phyloP scores from a whole-genome alignment of 2,888 invertebrate species.

The Operophtera brumata region DNA sequence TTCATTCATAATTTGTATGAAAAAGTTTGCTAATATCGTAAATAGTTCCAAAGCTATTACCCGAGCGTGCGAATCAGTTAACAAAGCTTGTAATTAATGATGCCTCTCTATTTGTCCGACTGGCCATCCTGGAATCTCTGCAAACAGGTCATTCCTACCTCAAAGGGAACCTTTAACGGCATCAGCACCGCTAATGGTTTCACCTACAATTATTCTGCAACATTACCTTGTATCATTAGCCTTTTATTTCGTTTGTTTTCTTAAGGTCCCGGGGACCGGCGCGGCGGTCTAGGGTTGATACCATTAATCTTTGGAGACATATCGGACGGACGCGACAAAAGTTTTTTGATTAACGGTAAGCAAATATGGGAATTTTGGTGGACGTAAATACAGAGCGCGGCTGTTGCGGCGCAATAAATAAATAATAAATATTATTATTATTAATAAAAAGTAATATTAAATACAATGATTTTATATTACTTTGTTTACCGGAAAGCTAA shows the following conservation, averaged over 20 bases:
- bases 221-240: conserved; percentile 72
- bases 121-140: conserved; percentile 50
- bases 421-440: too few species aligned
- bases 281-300: conserved; percentile 56
- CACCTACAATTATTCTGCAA: conserved; percentile 66
- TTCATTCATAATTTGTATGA: conserved; percentile 3
- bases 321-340: conserved; percentile 63
- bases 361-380: conserved; percentile 64
- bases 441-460: too few species aligned
- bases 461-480: too few species aligned
- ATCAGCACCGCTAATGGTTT: conserved; percentile 58
- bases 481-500: too few species aligned
- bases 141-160: conserved; percentile 68
- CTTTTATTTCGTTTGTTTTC: conserved; percentile 69
- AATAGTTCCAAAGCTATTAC: conserved; percentile 20
- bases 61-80: conserved; percentile 46
- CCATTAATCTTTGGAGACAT: conserved; percentile 65
- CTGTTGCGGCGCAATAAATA: too few species aligned
- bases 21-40: conserved; percentile 6
- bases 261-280: conserved; percentile 54
- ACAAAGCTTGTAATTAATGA: conserved; percentile 68
- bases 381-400: not conserved
- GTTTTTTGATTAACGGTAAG: conserved; percentile 67
- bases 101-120: conserved; percentile 67
- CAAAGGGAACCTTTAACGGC: conserved; percentile 53